Evolutionary conservation across 2,797 vertebrate species (phyloP).

Genomic region (Choloepus didactylus): DNA sequence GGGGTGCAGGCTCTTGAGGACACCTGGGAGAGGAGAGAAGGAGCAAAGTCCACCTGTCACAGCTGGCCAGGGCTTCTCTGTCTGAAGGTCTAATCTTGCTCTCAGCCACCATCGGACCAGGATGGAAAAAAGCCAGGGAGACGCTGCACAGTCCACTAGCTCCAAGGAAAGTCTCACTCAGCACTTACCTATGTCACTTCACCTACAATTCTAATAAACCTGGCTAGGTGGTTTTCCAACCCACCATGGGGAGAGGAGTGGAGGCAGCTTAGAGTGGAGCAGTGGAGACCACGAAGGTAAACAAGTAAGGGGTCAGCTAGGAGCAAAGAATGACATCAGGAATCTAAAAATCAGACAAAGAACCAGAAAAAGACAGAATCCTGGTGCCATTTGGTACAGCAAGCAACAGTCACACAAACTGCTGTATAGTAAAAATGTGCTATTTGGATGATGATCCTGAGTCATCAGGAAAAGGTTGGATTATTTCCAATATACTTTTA

Average conservation of each 20-base stretch:
- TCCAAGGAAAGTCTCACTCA: background rate
- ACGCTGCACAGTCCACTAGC: background rate
- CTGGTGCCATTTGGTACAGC: background rate
- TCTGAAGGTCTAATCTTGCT: background rate
- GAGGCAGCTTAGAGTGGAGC: background rate
- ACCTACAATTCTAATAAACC: background rate
- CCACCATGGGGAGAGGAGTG: background rate
- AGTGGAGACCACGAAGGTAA: background rate
- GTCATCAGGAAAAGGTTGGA: background rate
- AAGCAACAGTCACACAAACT: background rate
- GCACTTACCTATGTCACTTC: background rate
- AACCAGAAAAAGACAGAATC: background rate
- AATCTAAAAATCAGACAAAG: background rate
- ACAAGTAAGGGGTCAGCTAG: background rate
- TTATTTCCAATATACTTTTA: background rate
- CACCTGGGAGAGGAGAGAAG: too few relatives aligned
- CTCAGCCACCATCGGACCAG: background rate
- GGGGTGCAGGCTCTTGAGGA: accelerated
- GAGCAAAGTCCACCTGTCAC: too few relatives aligned
- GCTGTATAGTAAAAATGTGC: background rate
- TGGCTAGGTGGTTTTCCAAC: background rate
- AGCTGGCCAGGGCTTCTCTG: background rate
- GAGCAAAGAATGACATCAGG: background rate
- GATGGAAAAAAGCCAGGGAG: background rate
- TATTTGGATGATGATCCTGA: background rate